Percentiles rank a stretch among this genome's conserved stretches.
Evolutionary conservation across 2,888 invertebrate species (phyloP).

Genomic region (Conistra vaccinii): DNA sequence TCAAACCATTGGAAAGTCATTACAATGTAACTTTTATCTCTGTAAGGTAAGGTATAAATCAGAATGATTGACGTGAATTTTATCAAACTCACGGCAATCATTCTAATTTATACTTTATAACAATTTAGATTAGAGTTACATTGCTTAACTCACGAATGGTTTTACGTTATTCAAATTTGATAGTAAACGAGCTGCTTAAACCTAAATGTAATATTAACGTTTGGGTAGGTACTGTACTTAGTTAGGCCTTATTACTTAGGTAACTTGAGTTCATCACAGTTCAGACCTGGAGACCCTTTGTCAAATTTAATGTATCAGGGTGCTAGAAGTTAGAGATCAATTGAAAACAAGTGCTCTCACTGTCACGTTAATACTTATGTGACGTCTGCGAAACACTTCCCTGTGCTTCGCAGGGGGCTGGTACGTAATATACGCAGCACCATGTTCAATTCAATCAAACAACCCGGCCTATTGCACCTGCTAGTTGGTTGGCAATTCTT

Average conservation of each 20-base stretch:
- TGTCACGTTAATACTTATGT: slow-evolving; percentile 10
- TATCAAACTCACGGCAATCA: too few relatives aligned
- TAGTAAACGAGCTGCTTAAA: too few relatives aligned
- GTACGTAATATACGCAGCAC: background rate
- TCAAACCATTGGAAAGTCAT: background rate
- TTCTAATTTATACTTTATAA: background rate
- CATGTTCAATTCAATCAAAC: slow-evolving; percentile 7
- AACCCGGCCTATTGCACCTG: background rate
- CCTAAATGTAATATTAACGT: background rate
- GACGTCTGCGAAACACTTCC: slow-evolving; percentile 18
- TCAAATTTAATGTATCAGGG: slow-evolving; percentile 46
- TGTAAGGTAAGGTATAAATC: too few relatives aligned
- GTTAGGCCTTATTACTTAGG: slow-evolving; percentile 24
- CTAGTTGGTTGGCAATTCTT: background rate
- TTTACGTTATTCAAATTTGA: too few relatives aligned
- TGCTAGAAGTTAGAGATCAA: slow-evolving; percentile 37
- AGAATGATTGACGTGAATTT: too few relatives aligned
- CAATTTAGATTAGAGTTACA: background rate
- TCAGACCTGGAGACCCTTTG: slow-evolving; percentile 23
- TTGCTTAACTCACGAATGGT: background rate
- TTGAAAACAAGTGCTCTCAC: slow-evolving; percentile 46
- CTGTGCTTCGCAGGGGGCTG: background rate
- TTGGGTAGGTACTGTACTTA: background rate
- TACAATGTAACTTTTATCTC: background rate
- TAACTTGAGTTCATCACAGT: slow-evolving; percentile 15